phyloP scores from a whole-genome alignment of 2,113 vertebrate species.

The Tragelaphus strepsiceros region DNA sequence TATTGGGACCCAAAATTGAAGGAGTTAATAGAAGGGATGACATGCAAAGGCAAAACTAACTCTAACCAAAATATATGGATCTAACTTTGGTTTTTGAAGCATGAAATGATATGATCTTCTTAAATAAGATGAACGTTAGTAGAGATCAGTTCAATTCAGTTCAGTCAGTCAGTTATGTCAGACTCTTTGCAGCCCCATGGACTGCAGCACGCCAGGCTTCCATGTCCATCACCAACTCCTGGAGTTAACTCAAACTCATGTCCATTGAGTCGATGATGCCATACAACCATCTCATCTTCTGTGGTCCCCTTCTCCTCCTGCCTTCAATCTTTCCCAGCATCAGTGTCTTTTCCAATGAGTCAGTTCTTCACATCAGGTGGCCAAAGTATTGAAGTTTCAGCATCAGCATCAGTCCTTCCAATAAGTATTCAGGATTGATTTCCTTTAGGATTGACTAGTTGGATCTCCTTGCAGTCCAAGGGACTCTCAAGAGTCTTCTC shows the following conservation, averaged over 20 bases:
- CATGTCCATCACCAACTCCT: background rate
- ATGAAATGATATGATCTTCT: background rate
- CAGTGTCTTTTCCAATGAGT: background rate
- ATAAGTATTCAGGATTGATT: background rate
- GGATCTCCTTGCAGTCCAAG: background rate
- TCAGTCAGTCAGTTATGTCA: background rate
- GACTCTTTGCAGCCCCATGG: background rate
- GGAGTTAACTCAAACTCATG: background rate
- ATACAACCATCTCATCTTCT: background rate
- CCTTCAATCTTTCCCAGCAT: background rate
- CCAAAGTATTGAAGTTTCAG: background rate
- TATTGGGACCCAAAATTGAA: background rate
- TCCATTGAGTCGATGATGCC: background rate
- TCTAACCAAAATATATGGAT: background rate
- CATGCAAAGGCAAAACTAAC: background rate
- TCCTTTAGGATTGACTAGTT: background rate
- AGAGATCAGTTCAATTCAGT: background rate
- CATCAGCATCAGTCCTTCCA: background rate
- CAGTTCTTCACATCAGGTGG: background rate
- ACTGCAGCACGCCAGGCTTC: background rate
- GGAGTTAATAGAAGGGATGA: background rate
- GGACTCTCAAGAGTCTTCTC: background rate
- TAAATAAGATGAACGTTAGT: background rate
- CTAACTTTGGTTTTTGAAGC: background rate
- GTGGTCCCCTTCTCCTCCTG: fast-evolving